Conservation (phyloP, 2,113 vertebrate genomes). For the Gobio gobio region DNA sequence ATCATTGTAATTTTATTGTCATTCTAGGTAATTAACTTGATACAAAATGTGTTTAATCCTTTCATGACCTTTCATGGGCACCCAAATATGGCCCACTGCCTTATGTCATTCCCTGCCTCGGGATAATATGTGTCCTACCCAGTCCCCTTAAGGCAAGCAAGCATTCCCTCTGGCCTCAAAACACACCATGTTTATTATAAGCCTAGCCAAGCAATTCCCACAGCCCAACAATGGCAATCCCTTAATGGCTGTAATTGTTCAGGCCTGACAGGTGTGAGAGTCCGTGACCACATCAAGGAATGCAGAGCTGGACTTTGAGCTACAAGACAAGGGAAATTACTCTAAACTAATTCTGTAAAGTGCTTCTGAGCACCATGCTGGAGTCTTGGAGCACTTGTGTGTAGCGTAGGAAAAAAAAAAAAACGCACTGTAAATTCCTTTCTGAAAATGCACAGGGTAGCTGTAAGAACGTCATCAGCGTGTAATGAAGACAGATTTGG, state of each 20-base stretch:
- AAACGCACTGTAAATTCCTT: background rate
- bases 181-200: background rate
- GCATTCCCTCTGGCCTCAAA: slow-evolving; percentile 10
- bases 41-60: background rate
- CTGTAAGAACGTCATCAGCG: background rate
- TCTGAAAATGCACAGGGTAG: background rate
- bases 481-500: slow-evolving; percentile 7
- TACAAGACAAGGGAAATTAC: slow-evolving; percentile 2
- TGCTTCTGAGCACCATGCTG: background rate
- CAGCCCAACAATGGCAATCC: slow-evolving; percentile 64
- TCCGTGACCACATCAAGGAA: slow-evolving; percentile 26
- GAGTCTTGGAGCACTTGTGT: background rate
- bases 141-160: slow-evolving; percentile 63
- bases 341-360: slow-evolving; percentile 23
- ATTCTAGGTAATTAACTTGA: background rate
- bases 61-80: background rate
- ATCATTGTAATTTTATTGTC: too few relatives aligned
- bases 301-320: slow-evolving; percentile 8
- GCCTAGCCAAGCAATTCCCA: slow-evolving; percentile 51
- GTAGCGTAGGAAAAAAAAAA: background rate
- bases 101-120: slow-evolving; percentile 45
- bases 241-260: slow-evolving; percentile 66
- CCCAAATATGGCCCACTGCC: background rate
- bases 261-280: slow-evolving; percentile 61
- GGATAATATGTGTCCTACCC: slow-evolving; percentile 45